Conservation (phyloP, 1,140 invertebrate species). For the Papilio glaucus region DNA sequence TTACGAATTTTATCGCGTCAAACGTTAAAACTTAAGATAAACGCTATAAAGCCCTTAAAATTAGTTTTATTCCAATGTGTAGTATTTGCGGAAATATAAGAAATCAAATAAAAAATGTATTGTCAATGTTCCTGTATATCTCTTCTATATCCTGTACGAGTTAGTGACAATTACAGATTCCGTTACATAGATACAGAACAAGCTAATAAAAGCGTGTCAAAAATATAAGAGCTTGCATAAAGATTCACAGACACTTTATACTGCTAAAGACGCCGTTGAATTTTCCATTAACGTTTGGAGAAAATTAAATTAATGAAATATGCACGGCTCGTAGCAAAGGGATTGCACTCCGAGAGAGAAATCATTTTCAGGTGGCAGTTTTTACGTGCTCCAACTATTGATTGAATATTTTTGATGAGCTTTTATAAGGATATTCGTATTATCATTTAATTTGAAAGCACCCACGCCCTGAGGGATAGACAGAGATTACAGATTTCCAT, state of each 20-base stretch:
- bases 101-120: too few species aligned
- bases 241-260: constrained; percentile 10
- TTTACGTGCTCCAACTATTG: constrained; percentile 34
- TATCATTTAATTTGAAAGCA: neutral
- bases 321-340: constrained; percentile 35
- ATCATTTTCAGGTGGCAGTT: constrained; percentile 35
- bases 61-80: too few species aligned
- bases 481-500: neutral
- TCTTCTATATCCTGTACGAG: too few species aligned
- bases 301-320: constrained; percentile 38
- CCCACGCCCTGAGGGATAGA: neutral
- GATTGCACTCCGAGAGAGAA: constrained; percentile 30
- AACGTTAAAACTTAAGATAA: too few species aligned
- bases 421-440: neutral
- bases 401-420: neutral
- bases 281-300: constrained; percentile 34
- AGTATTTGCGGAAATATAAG: too few species aligned
- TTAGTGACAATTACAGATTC: too few species aligned
- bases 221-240: neutral
- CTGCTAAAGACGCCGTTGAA: constrained; percentile 33
- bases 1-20: too few species aligned
- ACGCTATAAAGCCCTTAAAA: too few species aligned
- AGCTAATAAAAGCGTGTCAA: too few species aligned
- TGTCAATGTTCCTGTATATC: too few species aligned
- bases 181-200: too few species aligned